These are phyloP conservation scores for Neosalanx taihuensis DNA, from an alignment of 2,797 vertebrate species.

Conservation along the genomic window DNA sequence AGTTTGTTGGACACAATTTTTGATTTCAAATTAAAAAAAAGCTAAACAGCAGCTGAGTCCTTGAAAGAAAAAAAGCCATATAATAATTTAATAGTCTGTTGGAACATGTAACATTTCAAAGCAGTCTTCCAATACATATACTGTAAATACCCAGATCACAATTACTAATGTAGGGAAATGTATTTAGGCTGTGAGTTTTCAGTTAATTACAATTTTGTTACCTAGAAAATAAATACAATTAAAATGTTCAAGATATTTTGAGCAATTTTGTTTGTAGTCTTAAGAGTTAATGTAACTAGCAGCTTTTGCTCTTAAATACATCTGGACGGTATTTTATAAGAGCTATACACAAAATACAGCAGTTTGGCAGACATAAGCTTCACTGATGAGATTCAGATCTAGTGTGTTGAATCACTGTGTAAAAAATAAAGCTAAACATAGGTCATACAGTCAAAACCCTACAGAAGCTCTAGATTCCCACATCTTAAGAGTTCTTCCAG, in stretches of 20 bases:
- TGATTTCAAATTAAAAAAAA: constrained; percentile 12
- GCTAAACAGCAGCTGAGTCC: not conserved
- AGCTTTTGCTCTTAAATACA: constrained; percentile 2
- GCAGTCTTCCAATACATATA: not conserved
- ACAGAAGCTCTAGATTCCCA: not conserved
- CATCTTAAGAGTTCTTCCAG: not conserved
- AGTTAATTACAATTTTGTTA: not conserved
- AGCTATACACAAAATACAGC: constrained; percentile 3
- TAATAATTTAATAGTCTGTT: not conserved
- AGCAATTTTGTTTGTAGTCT: not conserved
- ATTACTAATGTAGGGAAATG: not conserved
- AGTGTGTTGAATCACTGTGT: not conserved
- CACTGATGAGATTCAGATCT: not conserved
- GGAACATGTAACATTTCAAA: too few relatives aligned
- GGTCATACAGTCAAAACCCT: not conserved
- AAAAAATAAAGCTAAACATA: not conserved
- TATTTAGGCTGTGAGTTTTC: not conserved
- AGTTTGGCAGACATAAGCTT: not conserved
- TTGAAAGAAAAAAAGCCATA: not conserved
- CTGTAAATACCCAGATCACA: not conserved
- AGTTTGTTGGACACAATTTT: not conserved
- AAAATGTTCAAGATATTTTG: not conserved
- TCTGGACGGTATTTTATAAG: not conserved
- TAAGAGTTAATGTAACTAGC: not conserved
- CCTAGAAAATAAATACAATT: constrained; percentile 11